Evolutionary conservation across 2,113 vertebrate genomes (phyloP).

Genomic region (Tapirus terrestris): DNA sequence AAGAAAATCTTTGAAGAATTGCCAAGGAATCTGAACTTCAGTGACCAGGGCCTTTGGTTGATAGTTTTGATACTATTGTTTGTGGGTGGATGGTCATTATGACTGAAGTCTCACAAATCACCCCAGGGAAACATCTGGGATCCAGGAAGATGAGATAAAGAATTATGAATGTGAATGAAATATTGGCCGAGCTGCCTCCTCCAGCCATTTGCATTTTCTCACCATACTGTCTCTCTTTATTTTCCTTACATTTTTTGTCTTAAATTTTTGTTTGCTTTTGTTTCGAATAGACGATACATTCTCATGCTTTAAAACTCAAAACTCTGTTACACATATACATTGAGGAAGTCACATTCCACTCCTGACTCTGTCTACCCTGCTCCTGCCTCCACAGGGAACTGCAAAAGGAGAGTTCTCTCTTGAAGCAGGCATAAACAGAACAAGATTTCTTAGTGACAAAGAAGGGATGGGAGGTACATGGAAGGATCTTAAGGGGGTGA

Average conservation of each 20-base stretch:
- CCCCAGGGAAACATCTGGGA: background rate
- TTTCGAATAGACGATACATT: background rate
- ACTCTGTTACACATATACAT: background rate
- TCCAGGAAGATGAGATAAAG: background rate
- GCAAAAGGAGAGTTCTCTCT: background rate
- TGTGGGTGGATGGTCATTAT: background rate
- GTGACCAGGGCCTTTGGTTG: background rate
- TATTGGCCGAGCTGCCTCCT: background rate
- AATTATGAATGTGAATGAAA: background rate
- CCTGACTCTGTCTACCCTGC: background rate
- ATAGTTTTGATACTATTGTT: background rate
- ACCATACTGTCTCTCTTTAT: background rate
- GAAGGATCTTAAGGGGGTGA: background rate
- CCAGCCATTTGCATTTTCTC: background rate
- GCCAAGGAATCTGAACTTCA: slow-evolving; percentile 15
- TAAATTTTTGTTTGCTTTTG: background rate
- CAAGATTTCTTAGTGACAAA: background rate
- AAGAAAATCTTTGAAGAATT: background rate
- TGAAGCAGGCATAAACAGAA: background rate
- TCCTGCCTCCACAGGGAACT: background rate
- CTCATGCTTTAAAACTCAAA: background rate
- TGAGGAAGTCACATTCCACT: background rate
- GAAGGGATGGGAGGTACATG: background rate
- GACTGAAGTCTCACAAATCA: background rate
- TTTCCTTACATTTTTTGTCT: background rate